Percentiles rank a stretch among this genome's conserved stretches.
phyloP scores from a whole-genome alignment of 2,113 vertebrate genomes.

The Microtus richardsoni region DNA sequence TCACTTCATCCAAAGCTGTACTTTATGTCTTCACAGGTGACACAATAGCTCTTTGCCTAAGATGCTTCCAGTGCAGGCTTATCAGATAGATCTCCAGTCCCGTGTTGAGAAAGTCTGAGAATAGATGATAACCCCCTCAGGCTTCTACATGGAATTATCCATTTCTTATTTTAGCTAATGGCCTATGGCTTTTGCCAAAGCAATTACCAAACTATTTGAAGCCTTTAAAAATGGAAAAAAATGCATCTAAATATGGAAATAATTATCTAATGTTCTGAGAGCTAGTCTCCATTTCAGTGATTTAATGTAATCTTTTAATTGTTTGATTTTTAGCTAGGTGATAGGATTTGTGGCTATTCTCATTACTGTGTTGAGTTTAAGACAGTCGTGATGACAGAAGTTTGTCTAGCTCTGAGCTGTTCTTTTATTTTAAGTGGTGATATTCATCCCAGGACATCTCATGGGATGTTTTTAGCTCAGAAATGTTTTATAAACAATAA shows the following conservation, averaged over 20 bases:
- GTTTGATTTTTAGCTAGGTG: not conserved
- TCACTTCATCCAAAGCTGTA: not conserved
- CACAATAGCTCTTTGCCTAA: not conserved
- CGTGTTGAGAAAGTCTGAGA: not conserved
- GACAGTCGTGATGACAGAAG: not conserved
- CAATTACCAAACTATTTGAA: not conserved
- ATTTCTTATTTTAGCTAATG: slow-evolving; percentile 5
- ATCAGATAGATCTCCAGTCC: not conserved
- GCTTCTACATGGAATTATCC: not conserved
- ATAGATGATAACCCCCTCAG: not conserved
- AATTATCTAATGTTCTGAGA: not conserved
- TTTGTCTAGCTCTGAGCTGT: not conserved
- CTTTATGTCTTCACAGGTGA: not conserved
- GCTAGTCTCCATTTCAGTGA: slow-evolving; percentile 7
- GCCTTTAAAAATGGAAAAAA: slow-evolving; percentile 32
- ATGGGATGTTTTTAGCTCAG: not conserved
- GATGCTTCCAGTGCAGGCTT: not conserved
- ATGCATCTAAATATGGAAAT: not conserved
- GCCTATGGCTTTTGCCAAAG: not conserved
- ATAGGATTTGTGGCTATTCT: not conserved
- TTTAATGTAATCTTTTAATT: not conserved
- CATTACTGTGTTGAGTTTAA: not conserved
- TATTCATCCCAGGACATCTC: not conserved
- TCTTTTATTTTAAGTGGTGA: not conserved
- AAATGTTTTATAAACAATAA: slow-evolving; percentile 21